A percentile compares a stretch with the other conserved stretches of the same genome.
These are phyloP conservation scores for Melanophora roralis DNA, from an alignment of 2,888 invertebrate genomes.

Conservation along the genomic window DNA sequence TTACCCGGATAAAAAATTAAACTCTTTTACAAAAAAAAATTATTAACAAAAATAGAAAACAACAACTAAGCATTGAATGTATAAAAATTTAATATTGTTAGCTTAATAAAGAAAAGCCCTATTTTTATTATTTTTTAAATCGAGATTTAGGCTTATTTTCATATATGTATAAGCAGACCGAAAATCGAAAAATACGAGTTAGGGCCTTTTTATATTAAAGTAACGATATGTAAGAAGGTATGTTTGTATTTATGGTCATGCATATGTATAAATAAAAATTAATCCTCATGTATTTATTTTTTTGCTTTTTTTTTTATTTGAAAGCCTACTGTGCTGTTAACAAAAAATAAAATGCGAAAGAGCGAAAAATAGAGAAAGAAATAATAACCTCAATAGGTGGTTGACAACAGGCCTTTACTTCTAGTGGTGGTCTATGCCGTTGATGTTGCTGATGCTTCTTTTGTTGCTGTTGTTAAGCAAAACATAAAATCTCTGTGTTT, in stretches of 20 bases:
- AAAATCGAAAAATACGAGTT: too few relatives aligned
- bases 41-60: background rate
- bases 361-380: background rate
- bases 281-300: constrained; percentile 51
- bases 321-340: constrained; percentile 57
- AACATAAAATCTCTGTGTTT: constrained; percentile 43
- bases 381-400: constrained; percentile 61
- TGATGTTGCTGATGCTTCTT: background rate
- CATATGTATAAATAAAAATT: constrained; percentile 13
- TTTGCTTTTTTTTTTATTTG: background rate
- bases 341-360: background rate
- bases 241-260: too few relatives aligned
- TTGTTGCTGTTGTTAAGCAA: constrained; percentile 36
- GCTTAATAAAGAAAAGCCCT: too few relatives aligned
- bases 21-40: background rate
- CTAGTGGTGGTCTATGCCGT: constrained; percentile 10
- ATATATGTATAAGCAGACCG: too few relatives aligned
- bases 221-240: too few relatives aligned
- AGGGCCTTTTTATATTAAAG: too few relatives aligned
- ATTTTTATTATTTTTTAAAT: too few relatives aligned
- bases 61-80: too few relatives aligned
- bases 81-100: too few relatives aligned
- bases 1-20: constrained; percentile 22
- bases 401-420: constrained; percentile 56
- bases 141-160: too few relatives aligned